Conservation (phyloP, 2,888 invertebrate species). For the Andrena bucephala region DNA sequence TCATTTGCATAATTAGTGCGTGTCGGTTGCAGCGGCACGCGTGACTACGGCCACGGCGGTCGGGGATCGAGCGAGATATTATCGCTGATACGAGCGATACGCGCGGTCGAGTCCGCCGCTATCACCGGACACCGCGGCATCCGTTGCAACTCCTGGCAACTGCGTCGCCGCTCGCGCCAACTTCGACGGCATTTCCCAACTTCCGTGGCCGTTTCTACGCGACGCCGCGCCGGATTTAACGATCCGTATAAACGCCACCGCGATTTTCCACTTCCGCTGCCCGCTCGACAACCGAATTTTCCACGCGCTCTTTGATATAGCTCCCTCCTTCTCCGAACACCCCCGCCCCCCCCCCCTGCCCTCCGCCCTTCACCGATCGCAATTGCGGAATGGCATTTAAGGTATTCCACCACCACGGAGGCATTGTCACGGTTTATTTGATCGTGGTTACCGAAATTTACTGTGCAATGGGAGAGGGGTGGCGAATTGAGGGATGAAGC, state of each 20-base stretch:
- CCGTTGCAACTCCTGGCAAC: slow-evolving; percentile 23
- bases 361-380: background rate
- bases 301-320: slow-evolving; percentile 30
- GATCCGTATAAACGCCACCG: slow-evolving; percentile 33
- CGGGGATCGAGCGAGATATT: slow-evolving; percentile 64
- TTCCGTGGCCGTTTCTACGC: slow-evolving; percentile 35
- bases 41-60: slow-evolving; percentile 63
- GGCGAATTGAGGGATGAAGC: background rate
- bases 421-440: slow-evolving; percentile 29
- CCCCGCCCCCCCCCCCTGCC: background rate
- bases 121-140: slow-evolving; percentile 38
- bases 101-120: slow-evolving; percentile 44
- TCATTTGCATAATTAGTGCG: slow-evolving; percentile 80
- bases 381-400: slow-evolving; percentile 25
- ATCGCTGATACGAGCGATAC: slow-evolving; percentile 64
- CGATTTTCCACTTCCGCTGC: slow-evolving; percentile 38
- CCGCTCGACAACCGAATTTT: slow-evolving; percentile 42
- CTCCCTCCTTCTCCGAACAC: slow-evolving; percentile 4
- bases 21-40: slow-evolving; percentile 73
- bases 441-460: slow-evolving; percentile 25
- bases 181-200: slow-evolving; percentile 48
- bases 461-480: background rate
- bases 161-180: slow-evolving; percentile 25
- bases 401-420: slow-evolving; percentile 17
- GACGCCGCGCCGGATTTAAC: slow-evolving; percentile 27